phyloP scores from a whole-genome alignment of 2,113 vertebrate genomes.

The Myrmecobius fasciatus region DNA sequence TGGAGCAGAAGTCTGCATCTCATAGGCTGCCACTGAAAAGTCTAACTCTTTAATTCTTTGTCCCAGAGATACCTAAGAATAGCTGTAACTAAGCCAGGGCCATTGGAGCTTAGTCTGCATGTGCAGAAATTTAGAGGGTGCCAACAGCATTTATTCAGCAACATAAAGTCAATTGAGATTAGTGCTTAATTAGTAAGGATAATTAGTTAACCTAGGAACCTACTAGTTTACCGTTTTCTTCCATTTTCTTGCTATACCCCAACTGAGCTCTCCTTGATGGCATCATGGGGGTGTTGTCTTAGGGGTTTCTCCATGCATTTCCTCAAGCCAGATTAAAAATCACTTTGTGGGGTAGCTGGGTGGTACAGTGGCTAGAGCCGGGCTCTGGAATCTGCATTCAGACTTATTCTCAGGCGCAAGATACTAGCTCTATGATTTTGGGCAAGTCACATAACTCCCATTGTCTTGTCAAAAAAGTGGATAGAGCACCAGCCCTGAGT shows the following conservation, averaged over 20 bases:
- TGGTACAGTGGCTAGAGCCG: too few species aligned
- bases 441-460: too few species aligned
- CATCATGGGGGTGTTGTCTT: background rate
- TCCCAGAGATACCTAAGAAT: background rate
- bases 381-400: too few species aligned
- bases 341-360: too few species aligned
- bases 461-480: background rate
- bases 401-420: too few species aligned
- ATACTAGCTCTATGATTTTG: too few species aligned
- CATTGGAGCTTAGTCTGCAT: background rate
- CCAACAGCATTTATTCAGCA: background rate
- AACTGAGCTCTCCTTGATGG: too few species aligned
- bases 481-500: too few species aligned
- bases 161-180: background rate
- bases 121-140: background rate
- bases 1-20: background rate
- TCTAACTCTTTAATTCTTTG: background rate
- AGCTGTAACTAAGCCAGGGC: background rate
- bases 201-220: background rate
- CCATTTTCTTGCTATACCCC: background rate
- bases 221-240: background rate
- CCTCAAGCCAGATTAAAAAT: background rate
- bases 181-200: background rate
- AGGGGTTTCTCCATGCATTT: background rate
- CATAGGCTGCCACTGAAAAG: background rate